These are phyloP conservation scores for Acheta domesticus DNA, from an alignment of 2,888 invertebrate genomes.

Conservation along the genomic window DNA sequence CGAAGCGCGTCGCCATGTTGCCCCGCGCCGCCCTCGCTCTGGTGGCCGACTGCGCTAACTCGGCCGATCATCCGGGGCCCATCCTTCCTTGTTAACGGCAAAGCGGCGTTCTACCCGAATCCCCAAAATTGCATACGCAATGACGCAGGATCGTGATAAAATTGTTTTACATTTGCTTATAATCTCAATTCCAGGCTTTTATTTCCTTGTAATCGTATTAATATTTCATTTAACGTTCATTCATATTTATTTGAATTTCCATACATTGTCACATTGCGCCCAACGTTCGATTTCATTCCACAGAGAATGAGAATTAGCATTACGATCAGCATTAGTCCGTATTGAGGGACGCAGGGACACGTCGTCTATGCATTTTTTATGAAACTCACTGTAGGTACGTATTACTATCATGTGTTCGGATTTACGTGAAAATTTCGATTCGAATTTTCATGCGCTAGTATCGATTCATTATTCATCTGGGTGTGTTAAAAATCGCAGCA, in stretches of 20 bases:
- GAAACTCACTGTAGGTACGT: background rate
- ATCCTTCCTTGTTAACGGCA: background rate
- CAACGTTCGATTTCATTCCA: slow-evolving; percentile 18
- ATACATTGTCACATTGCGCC: background rate
- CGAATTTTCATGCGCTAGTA: background rate
- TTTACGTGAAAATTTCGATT: background rate
- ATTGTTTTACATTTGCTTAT: slow-evolving; percentile 18
- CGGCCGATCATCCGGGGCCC: background rate
- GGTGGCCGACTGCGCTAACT: too few relatives aligned
- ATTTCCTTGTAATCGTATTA: slow-evolving; percentile 10
- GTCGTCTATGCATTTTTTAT: background rate
- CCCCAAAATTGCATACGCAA: background rate
- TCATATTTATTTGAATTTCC: slow-evolving; percentile 18
- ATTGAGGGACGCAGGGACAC: slow-evolving; percentile 5
- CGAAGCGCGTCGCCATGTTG: too few relatives aligned
- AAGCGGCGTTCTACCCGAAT: background rate
- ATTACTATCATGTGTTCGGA: background rate
- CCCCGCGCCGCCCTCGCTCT: too few relatives aligned
- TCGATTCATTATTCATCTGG: slow-evolving; percentile 1
- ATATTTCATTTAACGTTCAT: slow-evolving; percentile 18
- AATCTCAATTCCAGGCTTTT: slow-evolving; percentile 1
- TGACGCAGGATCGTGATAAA: background rate
- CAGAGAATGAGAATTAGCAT: background rate
- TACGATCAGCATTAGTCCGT: background rate
- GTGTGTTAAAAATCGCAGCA: background rate